These are phyloP conservation scores for Drosophila nebulosa DNA, from an alignment of 1,140 invertebrate genomes.

Conservation along the genomic window DNA sequence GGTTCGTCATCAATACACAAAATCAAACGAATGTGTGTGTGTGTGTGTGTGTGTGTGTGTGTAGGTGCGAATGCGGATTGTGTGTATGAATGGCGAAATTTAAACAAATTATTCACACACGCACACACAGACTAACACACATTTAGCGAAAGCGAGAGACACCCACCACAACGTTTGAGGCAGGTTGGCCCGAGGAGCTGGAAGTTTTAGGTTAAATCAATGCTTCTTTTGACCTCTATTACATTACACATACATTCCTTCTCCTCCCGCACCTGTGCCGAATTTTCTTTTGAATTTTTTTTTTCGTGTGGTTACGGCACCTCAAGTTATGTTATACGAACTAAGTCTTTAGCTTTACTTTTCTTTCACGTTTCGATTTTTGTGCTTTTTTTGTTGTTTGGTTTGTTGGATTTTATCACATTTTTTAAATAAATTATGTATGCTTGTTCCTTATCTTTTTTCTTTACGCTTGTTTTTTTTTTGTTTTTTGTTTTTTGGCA, in stretches of 20 bases:
- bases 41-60: conserved; percentile 8
- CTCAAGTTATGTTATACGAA: conserved; percentile 29
- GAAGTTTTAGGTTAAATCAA: conserved; percentile 74
- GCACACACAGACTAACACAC: conserved; percentile 17
- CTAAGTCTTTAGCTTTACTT: conserved; percentile 15
- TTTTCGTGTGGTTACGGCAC: conserved; percentile 56
- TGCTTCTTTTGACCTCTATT: conserved; percentile 79
- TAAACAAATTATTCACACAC: conserved; percentile 68
- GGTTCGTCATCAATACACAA: conserved; percentile 66
- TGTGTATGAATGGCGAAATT: conserved; percentile 42
- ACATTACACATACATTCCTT: conserved; percentile 48
- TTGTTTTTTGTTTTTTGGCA: conserved; percentile 12
- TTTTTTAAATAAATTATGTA: conserved; percentile 18
- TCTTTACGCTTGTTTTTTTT: conserved; percentile 6
- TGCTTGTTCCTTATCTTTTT: conserved; percentile 4
- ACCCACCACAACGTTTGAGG: not conserved
- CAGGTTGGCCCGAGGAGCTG: conserved; percentile 24
- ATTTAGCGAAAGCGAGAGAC: conserved; percentile 16
- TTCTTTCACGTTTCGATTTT: conserved; percentile 13
- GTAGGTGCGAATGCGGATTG: too few relatives aligned
- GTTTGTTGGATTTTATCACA: conserved; percentile 43
- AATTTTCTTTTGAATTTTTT: conserved; percentile 14
- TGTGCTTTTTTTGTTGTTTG: conserved; percentile 12
- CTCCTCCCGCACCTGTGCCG: conserved; percentile 36
- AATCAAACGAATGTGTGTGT: conserved; percentile 23